Conservation (phyloP, 2,888 invertebrate species). For the Camponotus fellah region DNA sequence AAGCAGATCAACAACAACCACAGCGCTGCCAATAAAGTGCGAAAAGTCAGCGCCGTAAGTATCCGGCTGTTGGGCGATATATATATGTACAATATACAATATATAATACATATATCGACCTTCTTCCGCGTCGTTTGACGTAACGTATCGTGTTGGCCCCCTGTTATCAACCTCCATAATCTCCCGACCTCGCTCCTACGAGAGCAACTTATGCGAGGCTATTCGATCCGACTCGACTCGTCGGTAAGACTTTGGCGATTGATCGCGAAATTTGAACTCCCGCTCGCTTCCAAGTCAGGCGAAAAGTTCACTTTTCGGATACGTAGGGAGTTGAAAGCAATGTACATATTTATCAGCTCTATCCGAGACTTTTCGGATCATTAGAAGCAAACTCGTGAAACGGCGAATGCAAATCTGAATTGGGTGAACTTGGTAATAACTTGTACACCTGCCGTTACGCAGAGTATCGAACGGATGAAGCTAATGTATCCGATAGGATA, state of each 20-base stretch:
- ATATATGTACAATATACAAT: neutral
- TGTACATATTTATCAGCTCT: neutral
- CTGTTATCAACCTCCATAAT: slow-evolving; percentile 47
- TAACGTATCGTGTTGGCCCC: slow-evolving; percentile 57
- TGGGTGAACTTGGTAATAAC: slow-evolving; percentile 19
- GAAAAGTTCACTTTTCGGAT: neutral
- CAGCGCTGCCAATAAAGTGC: slow-evolving; percentile 89
- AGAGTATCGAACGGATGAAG: slow-evolving; percentile 20
- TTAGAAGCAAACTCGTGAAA: neutral
- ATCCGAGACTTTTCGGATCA: neutral
- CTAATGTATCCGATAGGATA: slow-evolving; percentile 1
- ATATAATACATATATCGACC: slow-evolving; percentile 49
- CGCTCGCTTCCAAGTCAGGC: neutral
- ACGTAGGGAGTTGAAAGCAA: neutral
- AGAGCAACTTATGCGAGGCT: slow-evolving; percentile 72
- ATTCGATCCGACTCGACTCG: slow-evolving; percentile 71
- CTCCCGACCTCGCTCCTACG: slow-evolving; percentile 71
- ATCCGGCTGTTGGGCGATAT: slow-evolving; percentile 55
- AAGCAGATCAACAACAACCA: slow-evolving; percentile 83
- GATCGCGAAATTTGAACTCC: neutral
- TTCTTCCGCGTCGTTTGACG: slow-evolving; percentile 60
- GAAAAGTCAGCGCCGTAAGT: slow-evolving; percentile 97
- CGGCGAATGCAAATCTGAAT: slow-evolving; percentile 18
- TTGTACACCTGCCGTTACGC: neutral
- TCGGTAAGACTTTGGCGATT: slow-evolving; percentile 51